phyloP scores from a whole-genome alignment of 2,113 vertebrate genomes.

The Ophiodon elongatus region DNA sequence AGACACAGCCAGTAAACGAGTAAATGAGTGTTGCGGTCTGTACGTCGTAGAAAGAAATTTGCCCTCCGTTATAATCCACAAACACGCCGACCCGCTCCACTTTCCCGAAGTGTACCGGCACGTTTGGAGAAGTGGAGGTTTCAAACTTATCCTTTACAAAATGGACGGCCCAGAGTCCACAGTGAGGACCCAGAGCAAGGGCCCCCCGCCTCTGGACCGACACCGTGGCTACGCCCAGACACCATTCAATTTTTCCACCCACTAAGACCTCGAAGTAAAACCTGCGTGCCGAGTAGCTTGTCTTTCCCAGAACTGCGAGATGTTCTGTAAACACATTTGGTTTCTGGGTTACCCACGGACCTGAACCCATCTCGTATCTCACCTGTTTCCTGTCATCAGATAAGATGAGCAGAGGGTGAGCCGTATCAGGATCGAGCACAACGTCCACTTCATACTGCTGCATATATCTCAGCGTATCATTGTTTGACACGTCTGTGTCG shows the following conservation, averaged over 20 bases:
- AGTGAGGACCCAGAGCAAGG: neutral
- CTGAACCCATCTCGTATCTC: neutral
- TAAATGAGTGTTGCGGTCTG: conserved; percentile 29
- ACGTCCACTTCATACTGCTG: conserved; percentile 50
- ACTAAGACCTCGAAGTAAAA: conserved; percentile 75
- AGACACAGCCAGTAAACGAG: conserved; percentile 43
- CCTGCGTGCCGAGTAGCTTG: conserved; percentile 19
- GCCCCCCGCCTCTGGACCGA: conserved; percentile 26
- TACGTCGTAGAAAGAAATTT: conserved; percentile 61
- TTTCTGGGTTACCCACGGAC: neutral
- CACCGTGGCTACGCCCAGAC: conserved; percentile 58
- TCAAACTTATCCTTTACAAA: conserved; percentile 55
- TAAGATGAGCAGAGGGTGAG: conserved; percentile 55
- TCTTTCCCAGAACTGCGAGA: conserved; percentile 52
- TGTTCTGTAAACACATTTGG: conserved; percentile 41
- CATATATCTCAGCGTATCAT: neutral
- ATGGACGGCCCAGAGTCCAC: conserved; percentile 67
- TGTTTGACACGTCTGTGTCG: neutral
- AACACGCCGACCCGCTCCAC: conserved; percentile 66
- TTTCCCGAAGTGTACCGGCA: conserved; percentile 26
- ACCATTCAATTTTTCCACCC: conserved; percentile 64
- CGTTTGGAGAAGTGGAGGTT: conserved; percentile 19
- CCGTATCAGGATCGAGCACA: conserved; percentile 44
- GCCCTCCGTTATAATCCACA: conserved; percentile 50
- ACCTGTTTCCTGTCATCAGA: conserved; percentile 52